Conservation (phyloP, 2,797 vertebrate genomes). For the Chrosomus eos region DNA sequence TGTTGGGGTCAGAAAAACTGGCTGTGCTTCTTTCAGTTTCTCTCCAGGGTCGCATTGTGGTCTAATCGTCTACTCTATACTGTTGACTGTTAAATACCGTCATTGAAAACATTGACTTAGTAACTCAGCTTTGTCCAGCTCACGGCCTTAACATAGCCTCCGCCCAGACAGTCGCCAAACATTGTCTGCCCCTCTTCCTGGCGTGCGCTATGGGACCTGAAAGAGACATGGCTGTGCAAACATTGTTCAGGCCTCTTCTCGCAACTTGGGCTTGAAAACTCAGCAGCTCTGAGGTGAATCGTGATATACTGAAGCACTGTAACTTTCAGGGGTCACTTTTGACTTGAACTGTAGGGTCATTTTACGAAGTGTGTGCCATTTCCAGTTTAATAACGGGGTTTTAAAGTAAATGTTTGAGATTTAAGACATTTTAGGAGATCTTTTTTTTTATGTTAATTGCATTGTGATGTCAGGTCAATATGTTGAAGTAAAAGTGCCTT, state of each 20-base stretch:
- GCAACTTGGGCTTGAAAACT: neutral
- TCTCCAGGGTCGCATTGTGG: slow-evolving; percentile 48
- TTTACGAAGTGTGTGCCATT: neutral
- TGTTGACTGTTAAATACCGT: slow-evolving; percentile 54
- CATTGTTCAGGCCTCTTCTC: slow-evolving; percentile 39
- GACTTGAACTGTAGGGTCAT: neutral
- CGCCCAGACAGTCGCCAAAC: slow-evolving; percentile 64
- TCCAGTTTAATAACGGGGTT: neutral
- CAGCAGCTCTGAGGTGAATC: slow-evolving; percentile 9
- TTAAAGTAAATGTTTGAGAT: neutral
- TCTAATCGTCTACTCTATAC: slow-evolving; percentile 26
- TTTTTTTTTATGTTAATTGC: neutral
- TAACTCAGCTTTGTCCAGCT: slow-evolving; percentile 46
- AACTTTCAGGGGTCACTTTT: neutral
- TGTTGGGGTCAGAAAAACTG: slow-evolving; percentile 39
- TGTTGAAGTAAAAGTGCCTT: neutral
- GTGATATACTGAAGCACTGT: neutral
- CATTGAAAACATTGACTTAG: slow-evolving; percentile 58
- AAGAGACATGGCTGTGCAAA: slow-evolving; percentile 58
- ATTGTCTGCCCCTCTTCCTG: slow-evolving; percentile 61
- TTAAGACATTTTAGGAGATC: neutral
- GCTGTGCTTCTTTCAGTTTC: slow-evolving; percentile 26
- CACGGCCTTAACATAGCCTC: slow-evolving; percentile 49
- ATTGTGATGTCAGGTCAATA: neutral
- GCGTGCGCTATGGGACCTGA: slow-evolving; percentile 48